These are phyloP conservation scores for Phocoena sinus DNA, from an alignment of 2,113 vertebrate species.

Conservation along the genomic window DNA sequence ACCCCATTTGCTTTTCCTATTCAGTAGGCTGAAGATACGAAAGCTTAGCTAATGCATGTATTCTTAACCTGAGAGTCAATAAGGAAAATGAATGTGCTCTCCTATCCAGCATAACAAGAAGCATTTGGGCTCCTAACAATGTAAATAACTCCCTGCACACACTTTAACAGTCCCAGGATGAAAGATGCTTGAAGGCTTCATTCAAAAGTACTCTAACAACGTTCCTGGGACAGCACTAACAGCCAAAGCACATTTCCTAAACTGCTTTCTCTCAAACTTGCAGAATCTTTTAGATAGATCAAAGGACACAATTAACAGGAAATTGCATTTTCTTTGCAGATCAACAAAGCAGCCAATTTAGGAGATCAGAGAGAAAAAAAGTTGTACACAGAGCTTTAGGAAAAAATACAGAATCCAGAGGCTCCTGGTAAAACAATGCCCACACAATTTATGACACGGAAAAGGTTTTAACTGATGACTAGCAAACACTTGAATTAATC, in stretches of 20 bases:
- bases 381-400: background rate
- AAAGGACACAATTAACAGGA: constrained; percentile 48
- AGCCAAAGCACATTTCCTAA: background rate
- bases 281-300: constrained; percentile 20
- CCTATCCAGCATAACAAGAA: background rate
- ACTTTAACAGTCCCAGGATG: background rate
- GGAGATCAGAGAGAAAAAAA: background rate
- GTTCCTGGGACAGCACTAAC: background rate
- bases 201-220: background rate
- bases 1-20: background rate
- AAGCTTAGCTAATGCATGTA: constrained; percentile 40
- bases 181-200: background rate
- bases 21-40: background rate
- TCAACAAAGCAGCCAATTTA: constrained; percentile 29
- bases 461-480: background rate
- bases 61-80: constrained; percentile 47
- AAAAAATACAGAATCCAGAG: background rate
- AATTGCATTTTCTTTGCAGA: constrained; percentile 35
- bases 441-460: background rate
- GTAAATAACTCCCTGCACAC: background rate
- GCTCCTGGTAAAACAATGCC: background rate
- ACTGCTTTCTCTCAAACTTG: constrained; percentile 23
- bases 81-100: constrained; percentile 24
- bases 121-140: background rate
- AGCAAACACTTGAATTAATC: background rate